Conservation (phyloP, 1,140 invertebrate genomes). For the Oryzaephilus surinamensis region DNA sequence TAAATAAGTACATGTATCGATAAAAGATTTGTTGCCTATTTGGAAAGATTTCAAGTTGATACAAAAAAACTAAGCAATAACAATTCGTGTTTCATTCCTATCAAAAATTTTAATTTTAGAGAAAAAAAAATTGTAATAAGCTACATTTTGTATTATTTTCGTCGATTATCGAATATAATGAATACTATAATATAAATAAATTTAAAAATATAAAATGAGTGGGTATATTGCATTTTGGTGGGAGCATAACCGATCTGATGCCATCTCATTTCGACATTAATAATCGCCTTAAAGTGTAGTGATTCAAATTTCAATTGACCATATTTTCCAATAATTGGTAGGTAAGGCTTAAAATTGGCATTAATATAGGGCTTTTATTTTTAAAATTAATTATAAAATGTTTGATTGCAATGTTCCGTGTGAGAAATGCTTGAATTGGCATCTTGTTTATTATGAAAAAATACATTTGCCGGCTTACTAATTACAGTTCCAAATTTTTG, state of each 20-base stretch:
- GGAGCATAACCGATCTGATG: conserved; percentile 8
- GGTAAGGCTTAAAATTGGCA: too few relatives aligned
- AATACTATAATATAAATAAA: conserved; percentile 1
- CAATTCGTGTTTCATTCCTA: too few relatives aligned
- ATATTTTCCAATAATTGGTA: too few relatives aligned
- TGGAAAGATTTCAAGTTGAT: too few relatives aligned
- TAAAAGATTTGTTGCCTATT: too few relatives aligned
- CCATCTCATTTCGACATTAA: conserved; percentile 2
- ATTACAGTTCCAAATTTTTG: too few relatives aligned
- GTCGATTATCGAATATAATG: background rate
- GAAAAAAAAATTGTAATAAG: background rate
- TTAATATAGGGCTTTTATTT: conserved; percentile 10
- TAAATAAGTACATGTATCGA: too few relatives aligned
- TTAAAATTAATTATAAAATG: conserved; percentile 1
- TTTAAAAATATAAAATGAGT: conserved; percentile 21
- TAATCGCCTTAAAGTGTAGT: conserved; percentile 6
- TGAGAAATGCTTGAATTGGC: background rate
- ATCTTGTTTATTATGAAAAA: too few relatives aligned
- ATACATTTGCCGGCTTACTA: too few relatives aligned
- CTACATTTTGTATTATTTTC: background rate
- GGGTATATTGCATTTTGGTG: conserved; percentile 15
- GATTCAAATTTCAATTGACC: too few relatives aligned
- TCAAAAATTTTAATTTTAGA: too few relatives aligned
- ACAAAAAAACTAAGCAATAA: too few relatives aligned
- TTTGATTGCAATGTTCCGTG: background rate